Conservation (phyloP, 2,113 vertebrate genomes). For the Odontophorus gujanensis region DNA sequence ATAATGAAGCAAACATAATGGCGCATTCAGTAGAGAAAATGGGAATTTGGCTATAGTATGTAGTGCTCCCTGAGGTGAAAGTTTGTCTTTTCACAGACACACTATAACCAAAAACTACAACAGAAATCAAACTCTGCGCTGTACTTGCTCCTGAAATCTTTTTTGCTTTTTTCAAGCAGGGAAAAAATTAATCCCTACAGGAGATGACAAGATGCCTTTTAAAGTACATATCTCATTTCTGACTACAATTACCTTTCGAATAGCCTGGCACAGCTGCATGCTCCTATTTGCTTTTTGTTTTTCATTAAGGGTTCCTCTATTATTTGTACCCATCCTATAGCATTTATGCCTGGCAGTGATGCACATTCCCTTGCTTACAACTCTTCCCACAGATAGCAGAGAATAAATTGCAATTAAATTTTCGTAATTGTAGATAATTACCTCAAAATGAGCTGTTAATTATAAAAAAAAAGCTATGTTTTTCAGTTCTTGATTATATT, state of each 20-base stretch:
- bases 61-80: not conserved
- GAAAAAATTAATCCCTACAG: slow-evolving; percentile 65
- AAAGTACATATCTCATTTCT: slow-evolving; percentile 71
- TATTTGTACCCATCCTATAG: slow-evolving; percentile 73
- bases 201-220: slow-evolving; percentile 66
- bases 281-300: slow-evolving; percentile 68
- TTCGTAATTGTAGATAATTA: slow-evolving; percentile 84
- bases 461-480: slow-evolving; percentile 74
- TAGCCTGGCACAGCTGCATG: slow-evolving; percentile 71
- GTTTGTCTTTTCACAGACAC: not conserved
- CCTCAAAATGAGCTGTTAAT: slow-evolving; percentile 83
- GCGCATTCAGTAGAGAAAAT: not conserved
- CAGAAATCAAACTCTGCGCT: slow-evolving; percentile 26
- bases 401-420: slow-evolving; percentile 84
- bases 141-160: not conserved
- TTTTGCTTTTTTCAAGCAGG: slow-evolving; percentile 31
- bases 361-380: slow-evolving; percentile 71
- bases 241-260: slow-evolving; percentile 73
- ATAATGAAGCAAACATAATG: not conserved
- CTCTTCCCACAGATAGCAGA: slow-evolving; percentile 78
- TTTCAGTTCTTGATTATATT: slow-evolving; percentile 79
- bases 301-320: slow-evolving; percentile 72
- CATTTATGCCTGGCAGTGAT: slow-evolving; percentile 67
- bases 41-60: not conserved
- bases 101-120: not conserved